Evolutionary conservation across 2,888 invertebrate species (phyloP).

Genomic region (Latrodectus elegans): DNA sequence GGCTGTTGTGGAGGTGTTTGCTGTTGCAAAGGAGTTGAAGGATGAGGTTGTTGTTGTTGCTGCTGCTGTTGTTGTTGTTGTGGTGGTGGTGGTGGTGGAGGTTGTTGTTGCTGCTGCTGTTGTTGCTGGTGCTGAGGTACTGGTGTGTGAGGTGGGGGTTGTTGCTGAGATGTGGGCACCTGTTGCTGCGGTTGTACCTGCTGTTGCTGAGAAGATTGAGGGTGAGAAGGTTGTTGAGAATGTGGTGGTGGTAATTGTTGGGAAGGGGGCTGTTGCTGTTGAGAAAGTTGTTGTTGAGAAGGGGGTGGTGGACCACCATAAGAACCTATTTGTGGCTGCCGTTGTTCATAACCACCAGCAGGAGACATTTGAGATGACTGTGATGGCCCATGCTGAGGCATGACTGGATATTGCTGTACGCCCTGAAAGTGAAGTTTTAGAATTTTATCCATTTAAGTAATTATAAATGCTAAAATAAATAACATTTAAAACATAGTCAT

Average conservation of each 20-base stretch:
- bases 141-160: constrained; percentile 19
- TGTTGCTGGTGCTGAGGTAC: constrained; percentile 21
- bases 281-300: constrained; percentile 26
- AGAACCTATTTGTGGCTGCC: constrained; percentile 41
- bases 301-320: constrained; percentile 38
- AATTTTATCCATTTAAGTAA: no score
- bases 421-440: constrained; percentile 6
- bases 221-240: constrained; percentile 24
- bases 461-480: no score
- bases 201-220: constrained; percentile 18
- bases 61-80: background rate
- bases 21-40: constrained; percentile 20
- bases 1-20: constrained; percentile 6
- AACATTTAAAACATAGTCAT: no score
- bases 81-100: constrained; percentile 11
- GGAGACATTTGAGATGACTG: constrained; percentile 42
- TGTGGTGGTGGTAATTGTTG: constrained; percentile 13
- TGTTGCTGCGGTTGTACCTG: constrained; percentile 33
- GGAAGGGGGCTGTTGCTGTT: constrained; percentile 18
- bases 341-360: constrained; percentile 29
- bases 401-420: constrained; percentile 48
- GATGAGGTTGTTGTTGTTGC: constrained; percentile 12
- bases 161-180: constrained; percentile 32
- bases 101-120: constrained; percentile 40
- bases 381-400: constrained; percentile 40